Conservation (phyloP, 2,113 vertebrate species). For the Oncorhynchus keta region DNA sequence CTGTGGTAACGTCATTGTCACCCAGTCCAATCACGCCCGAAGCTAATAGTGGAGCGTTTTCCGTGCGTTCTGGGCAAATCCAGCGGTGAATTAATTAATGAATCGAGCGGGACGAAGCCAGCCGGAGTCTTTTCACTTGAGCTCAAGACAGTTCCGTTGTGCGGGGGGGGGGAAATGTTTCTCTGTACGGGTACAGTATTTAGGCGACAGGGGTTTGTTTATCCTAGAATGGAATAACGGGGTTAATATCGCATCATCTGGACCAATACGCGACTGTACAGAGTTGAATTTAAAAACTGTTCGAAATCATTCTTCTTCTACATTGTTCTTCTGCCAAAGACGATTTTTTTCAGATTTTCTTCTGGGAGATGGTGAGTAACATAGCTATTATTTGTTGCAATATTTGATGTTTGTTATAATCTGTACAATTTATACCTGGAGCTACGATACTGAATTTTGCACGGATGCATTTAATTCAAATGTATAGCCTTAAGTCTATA, state of each 20-base stretch:
- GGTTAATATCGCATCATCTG: neutral
- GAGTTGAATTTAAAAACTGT: no score
- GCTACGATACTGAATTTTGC: no score
- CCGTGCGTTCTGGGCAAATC: neutral
- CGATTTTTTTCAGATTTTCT: no score
- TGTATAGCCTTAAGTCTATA: no score
- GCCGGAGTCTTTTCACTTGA: neutral
- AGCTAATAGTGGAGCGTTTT: neutral
- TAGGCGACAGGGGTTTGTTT: neutral
- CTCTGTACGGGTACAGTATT: neutral
- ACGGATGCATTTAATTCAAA: no score
- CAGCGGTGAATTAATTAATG: neutral
- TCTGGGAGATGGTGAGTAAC: no score
- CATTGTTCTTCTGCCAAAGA: no score
- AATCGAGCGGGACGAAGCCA: neutral
- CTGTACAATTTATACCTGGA: no score
- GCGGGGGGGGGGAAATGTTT: neutral
- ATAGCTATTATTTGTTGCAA: no score
- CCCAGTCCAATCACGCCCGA: constrained; percentile 17
- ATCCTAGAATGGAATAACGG: neutral
- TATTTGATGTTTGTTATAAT: no score
- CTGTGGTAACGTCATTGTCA: constrained; percentile 16
- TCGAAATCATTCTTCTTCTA: no score
- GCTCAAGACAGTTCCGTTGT: neutral
- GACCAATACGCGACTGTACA: neutral